These are phyloP conservation scores for Ctenoplectra terminalis DNA, from an alignment of 1,140 invertebrate genomes.

Conservation along the genomic window DNA sequence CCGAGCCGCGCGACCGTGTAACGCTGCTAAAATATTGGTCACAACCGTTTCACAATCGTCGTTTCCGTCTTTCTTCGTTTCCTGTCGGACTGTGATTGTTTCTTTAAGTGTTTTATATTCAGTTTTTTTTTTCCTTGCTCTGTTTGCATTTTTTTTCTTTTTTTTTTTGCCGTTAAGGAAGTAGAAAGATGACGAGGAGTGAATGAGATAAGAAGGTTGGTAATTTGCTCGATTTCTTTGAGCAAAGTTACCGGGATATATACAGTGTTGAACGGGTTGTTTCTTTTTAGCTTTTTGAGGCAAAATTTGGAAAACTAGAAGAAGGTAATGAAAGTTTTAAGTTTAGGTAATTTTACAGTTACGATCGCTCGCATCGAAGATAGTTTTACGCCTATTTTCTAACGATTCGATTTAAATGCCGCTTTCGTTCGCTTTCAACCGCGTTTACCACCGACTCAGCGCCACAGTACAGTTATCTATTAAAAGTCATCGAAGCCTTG, in stretches of 20 bases:
- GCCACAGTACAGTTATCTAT: background rate
- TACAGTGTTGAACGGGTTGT: no score
- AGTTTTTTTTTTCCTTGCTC: no score
- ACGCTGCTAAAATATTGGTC: constrained; percentile 34
- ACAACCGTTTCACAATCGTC: background rate
- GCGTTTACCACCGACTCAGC: no score
- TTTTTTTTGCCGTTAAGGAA: background rate
- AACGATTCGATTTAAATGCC: background rate
- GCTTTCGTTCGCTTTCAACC: background rate
- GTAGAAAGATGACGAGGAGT: background rate
- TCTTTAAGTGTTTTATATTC: no score
- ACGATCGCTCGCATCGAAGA: no score
- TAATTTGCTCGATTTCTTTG: constrained; percentile 13
- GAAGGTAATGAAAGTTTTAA: background rate
- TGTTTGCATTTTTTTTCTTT: no score
- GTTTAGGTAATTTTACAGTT: background rate
- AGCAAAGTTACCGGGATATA: no score
- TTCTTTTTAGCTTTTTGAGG: no score
- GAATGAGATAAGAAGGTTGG: background rate
- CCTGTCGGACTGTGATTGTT: background rate
- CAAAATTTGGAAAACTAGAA: background rate
- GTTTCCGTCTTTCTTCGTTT: background rate
- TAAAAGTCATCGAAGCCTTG: constrained; percentile 19
- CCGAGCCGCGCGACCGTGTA: constrained; percentile 34
- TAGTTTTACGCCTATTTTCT: background rate